Evolutionary conservation across 1,140 invertebrate species (phyloP).

Genomic region (Drosophila kurseongensis): DNA sequence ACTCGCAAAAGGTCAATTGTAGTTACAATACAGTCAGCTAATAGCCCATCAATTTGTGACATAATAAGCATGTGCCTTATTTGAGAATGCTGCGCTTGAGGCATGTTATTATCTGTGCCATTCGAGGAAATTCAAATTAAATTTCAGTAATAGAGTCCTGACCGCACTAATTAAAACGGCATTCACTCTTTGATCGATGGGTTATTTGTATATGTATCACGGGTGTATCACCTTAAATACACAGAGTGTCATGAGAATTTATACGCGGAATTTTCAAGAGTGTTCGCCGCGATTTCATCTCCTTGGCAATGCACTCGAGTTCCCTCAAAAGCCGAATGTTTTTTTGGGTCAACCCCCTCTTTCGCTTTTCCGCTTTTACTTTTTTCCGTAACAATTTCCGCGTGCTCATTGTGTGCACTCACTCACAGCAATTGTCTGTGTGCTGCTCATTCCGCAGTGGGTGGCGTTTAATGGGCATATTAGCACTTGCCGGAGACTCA

Average conservation of each 20-base stretch:
- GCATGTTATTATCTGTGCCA: slow-evolving; percentile 12
- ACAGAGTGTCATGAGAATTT: slow-evolving; percentile 10
- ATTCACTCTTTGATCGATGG: slow-evolving; percentile 42
- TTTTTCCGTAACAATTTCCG: slow-evolving; percentile 46
- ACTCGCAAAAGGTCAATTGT: not conserved
- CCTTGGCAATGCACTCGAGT: slow-evolving; percentile 38
- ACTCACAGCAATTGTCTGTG: slow-evolving; percentile 25
- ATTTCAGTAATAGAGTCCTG: slow-evolving; percentile 4
- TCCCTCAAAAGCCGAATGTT: slow-evolving; percentile 48
- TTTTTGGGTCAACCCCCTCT: slow-evolving; percentile 50
- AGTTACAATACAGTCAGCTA: slow-evolving; percentile 6
- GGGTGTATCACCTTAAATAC: slow-evolving; percentile 9
- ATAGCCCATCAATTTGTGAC: slow-evolving; percentile 9
- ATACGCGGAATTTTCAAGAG: slow-evolving; percentile 16
- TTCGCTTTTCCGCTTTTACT: slow-evolving; percentile 31
- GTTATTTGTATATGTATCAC: not conserved
- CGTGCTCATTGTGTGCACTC: slow-evolving; percentile 33
- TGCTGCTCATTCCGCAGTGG: slow-evolving; percentile 43
- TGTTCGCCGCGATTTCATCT: slow-evolving; percentile 30
- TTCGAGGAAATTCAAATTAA: slow-evolving; percentile 22
- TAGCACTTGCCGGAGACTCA: slow-evolving; percentile 35
- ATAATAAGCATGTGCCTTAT: slow-evolving; percentile 6
- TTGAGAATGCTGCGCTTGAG: not conserved
- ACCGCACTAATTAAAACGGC: slow-evolving; percentile 42
- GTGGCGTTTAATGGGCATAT: slow-evolving; percentile 49